These are phyloP conservation scores for Agraylea sexmaculata DNA, from an alignment of 1,140 invertebrate species.

Conservation along the genomic window DNA sequence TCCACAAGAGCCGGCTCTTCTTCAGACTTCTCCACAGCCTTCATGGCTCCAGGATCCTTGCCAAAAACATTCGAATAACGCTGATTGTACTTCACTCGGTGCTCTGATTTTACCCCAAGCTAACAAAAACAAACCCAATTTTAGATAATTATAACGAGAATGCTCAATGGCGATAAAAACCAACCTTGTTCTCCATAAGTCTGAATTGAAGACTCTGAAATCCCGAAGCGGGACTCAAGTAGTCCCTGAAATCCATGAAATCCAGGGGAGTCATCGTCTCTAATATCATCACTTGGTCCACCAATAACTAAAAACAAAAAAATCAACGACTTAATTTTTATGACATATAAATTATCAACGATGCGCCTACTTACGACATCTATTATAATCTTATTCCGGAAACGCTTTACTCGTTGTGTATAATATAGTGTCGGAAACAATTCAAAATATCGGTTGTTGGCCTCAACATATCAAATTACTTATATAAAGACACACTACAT, in stretches of 20 bases:
- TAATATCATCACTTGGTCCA: constrained; percentile 93
- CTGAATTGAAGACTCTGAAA: constrained; percentile 97
- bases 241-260: constrained; percentile 92
- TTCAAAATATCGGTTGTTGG: too few relatives aligned
- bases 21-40: constrained; percentile 65
- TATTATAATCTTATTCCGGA: too few relatives aligned
- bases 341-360: constrained; percentile 3
- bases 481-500: too few relatives aligned
- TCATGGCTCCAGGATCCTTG: constrained; percentile 57
- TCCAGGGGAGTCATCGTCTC: constrained; percentile 97
- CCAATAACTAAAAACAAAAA: constrained; percentile 59
- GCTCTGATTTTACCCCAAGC: constrained; percentile 78
- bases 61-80: constrained; percentile 82
- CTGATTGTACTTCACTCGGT: constrained; percentile 88
- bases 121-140: constrained; percentile 21
- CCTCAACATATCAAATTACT: too few relatives aligned
- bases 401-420: too few relatives aligned
- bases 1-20: constrained; percentile 70
- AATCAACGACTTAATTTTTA: constrained; percentile 10
- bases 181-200: constrained; percentile 83
- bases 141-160: too few relatives aligned
- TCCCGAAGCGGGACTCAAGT: constrained; percentile 87
- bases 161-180: too few relatives aligned
- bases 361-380: too few relatives aligned
- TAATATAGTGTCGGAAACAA: too few relatives aligned